phyloP scores from a whole-genome alignment of 1,140 invertebrate species.

The Ectropis grisescens region DNA sequence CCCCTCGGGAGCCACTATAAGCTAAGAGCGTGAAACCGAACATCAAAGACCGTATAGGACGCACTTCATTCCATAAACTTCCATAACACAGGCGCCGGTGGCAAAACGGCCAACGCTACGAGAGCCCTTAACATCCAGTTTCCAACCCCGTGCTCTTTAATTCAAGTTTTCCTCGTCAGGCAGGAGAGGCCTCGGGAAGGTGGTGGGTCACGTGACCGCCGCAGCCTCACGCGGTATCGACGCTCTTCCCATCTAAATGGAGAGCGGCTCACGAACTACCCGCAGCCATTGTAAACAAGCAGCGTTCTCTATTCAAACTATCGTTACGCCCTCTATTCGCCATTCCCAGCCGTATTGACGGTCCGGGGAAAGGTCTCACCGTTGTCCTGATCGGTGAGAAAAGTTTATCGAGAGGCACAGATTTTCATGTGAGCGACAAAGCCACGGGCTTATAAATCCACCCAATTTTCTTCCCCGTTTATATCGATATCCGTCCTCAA shows the following conservation, averaged over 20 bases:
- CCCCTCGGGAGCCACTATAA: constrained; percentile 32
- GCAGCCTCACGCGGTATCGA: constrained; percentile 34
- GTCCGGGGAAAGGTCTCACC: constrained; percentile 30
- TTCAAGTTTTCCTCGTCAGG: constrained; percentile 10
- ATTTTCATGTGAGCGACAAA: constrained; percentile 23
- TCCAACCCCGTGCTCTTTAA: constrained; percentile 6
- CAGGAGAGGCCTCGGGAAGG: constrained; percentile 20
- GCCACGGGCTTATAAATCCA: background rate
- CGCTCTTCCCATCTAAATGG: constrained; percentile 47
- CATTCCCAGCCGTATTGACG: constrained; percentile 36
- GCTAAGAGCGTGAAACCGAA: constrained; percentile 45
- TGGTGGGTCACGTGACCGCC: constrained; percentile 28
- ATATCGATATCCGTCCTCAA: too few species aligned
- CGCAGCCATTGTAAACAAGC: constrained; percentile 50
- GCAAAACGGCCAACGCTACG: constrained; percentile 24
- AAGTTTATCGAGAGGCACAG: constrained; percentile 23
- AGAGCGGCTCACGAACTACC: constrained; percentile 45
- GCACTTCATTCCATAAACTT: constrained; percentile 51
- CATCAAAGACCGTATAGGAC: constrained; percentile 53
- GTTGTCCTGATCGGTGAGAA: constrained; percentile 22
- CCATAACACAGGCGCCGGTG: constrained; percentile 33
- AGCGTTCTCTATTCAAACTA: constrained; percentile 47
- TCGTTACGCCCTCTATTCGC: constrained; percentile 38
- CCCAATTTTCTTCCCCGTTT: too few species aligned
- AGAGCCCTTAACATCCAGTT: constrained; percentile 25